phyloP scores from a whole-genome alignment of 2,797 vertebrate species.

The Phyllotis vaccarum region DNA sequence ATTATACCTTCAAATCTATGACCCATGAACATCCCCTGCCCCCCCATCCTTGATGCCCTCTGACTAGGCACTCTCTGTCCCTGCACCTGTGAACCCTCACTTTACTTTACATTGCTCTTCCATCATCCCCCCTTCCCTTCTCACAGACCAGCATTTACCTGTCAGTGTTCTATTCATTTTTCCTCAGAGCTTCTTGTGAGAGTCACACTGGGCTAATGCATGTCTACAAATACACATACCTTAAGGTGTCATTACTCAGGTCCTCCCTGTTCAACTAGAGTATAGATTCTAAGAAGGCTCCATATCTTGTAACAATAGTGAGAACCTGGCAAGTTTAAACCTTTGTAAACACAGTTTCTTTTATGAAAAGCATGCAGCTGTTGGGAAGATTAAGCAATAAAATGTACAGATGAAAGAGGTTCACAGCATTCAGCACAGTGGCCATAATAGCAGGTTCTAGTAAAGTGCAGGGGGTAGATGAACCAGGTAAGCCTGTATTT shows the following conservation, averaged over 20 bases:
- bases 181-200: neutral
- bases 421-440: neutral
- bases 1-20: neutral
- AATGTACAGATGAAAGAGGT: neutral
- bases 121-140: neutral
- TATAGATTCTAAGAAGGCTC: neutral
- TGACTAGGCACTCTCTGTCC: neutral
- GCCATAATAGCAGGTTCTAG: neutral
- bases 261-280: neutral
- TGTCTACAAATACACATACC: neutral
- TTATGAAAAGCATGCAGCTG: neutral
- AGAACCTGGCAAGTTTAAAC: neutral
- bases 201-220: neutral
- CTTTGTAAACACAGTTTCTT: slow-evolving; percentile 32
- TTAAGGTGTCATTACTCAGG: neutral
- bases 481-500: neutral
- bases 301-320: neutral
- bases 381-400: neutral
- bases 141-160: neutral
- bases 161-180: neutral
- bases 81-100: neutral
- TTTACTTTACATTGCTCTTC: slow-evolving; percentile 10
- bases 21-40: neutral
- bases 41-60: neutral
- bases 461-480: neutral